phyloP scores from a whole-genome alignment of 2,797 vertebrate genomes.

The Scolopax bukidnonensis region DNA sequence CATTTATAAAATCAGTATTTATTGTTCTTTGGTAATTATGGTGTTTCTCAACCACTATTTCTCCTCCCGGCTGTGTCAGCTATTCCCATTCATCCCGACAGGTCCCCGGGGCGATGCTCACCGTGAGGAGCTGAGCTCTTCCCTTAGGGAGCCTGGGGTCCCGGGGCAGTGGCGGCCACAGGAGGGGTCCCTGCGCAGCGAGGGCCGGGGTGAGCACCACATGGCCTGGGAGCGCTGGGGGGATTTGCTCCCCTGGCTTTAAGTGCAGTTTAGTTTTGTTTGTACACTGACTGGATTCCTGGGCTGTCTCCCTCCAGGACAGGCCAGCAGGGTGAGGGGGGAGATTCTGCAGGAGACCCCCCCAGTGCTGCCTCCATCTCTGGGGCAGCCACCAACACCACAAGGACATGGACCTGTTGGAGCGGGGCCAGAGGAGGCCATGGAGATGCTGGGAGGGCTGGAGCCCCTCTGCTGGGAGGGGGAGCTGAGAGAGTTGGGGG shows the following conservation, averaged over 20 bases:
- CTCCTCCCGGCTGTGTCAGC: neutral
- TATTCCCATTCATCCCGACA: neutral
- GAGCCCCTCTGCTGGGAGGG: no score
- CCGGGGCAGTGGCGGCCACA: rapidly evolving
- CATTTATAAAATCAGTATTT: neutral
- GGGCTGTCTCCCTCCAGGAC: neutral
- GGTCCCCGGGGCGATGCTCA: rapidly evolving
- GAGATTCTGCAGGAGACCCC: neutral
- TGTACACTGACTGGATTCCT: rapidly evolving
- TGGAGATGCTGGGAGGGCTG: no score
- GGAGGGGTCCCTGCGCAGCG: rapidly evolving
- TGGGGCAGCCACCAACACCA: neutral
- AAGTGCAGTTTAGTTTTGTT: rapidly evolving
- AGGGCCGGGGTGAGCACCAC: neutral
- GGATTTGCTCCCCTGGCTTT: neutral
- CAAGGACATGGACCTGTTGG: neutral
- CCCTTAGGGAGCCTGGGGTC: rapidly evolving
- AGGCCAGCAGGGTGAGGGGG: neutral
- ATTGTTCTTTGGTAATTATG: neutral
- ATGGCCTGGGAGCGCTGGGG: rapidly evolving
- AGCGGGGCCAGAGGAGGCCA: neutral
- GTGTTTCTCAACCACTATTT: neutral
- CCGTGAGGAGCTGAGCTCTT: neutral
- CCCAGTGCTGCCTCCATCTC: neutral
- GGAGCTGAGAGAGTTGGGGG: no score